A percentile compares a stretch with the other conserved stretches of the same genome.
Conservation (phyloP, 2,113 vertebrate species). For the Vimba vimba region DNA sequence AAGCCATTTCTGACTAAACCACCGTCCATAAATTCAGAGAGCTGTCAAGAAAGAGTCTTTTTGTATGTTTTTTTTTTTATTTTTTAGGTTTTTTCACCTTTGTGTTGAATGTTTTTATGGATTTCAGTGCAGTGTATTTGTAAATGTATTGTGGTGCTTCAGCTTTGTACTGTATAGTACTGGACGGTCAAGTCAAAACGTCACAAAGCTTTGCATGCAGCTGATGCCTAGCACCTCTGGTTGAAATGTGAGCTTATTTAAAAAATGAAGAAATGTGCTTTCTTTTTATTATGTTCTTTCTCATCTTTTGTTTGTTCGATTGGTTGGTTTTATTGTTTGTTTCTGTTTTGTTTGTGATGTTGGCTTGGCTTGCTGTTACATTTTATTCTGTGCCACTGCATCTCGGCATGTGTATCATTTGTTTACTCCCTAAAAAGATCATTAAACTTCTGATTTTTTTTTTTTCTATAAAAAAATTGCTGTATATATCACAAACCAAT, state of each 20-base stretch:
- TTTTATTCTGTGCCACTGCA: slow-evolving; percentile 72
- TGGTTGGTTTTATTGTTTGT: slow-evolving; percentile 42
- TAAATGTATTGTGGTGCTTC: slow-evolving; percentile 76
- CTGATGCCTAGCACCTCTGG: slow-evolving; percentile 80
- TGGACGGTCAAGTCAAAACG: slow-evolving; percentile 64
- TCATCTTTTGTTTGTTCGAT: slow-evolving; percentile 59
- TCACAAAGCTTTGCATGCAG: slow-evolving; percentile 78
- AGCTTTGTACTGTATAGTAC: slow-evolving; percentile 57
- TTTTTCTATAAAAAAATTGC: slow-evolving; percentile 59
- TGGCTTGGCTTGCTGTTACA: slow-evolving; percentile 72
- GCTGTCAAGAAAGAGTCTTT: slow-evolving; percentile 40
- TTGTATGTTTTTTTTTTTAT: slow-evolving; percentile 60
- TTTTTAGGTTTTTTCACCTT: slow-evolving; percentile 54
- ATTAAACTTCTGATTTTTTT: slow-evolving; percentile 79
- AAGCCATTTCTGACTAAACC: slow-evolving; percentile 45
- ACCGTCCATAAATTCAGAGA: not conserved
- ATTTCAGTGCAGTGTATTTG: slow-evolving; percentile 66
- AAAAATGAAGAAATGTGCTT: slow-evolving; percentile 61
- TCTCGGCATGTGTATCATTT: slow-evolving; percentile 77
- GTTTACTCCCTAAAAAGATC: slow-evolving; percentile 72
- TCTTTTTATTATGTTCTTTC: slow-evolving; percentile 19
- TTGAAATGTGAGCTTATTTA: slow-evolving; percentile 73
- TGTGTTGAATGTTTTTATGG: slow-evolving; percentile 76
- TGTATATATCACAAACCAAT: slow-evolving; percentile 72
- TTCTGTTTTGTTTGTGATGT: slow-evolving; percentile 70